A percentile compares a stretch with the other conserved stretches of the same genome.
phyloP scores from a whole-genome alignment of 2,113 vertebrate species.

The Miniopterus natalensis region DNA sequence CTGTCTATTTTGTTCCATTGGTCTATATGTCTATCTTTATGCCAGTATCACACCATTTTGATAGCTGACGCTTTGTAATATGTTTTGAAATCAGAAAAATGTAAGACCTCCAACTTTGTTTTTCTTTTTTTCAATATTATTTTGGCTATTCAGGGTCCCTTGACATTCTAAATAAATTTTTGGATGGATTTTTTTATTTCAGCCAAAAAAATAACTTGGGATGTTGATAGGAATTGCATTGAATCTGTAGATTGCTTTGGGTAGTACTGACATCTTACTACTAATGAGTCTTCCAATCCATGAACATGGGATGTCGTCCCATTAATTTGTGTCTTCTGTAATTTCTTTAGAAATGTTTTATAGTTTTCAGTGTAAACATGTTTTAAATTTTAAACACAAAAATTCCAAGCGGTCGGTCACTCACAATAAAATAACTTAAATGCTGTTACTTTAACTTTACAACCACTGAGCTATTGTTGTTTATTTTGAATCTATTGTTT shows the following conservation, averaged over 20 bases:
- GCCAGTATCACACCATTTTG: neutral
- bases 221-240: neutral
- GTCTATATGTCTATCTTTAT: neutral
- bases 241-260: neutral
- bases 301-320: neutral
- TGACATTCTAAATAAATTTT: neutral
- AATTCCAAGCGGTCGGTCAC: neutral
- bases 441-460: neutral
- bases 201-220: neutral
- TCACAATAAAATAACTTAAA: slow-evolving; percentile 12
- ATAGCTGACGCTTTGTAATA: neutral
- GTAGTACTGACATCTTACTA: neutral
- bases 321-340: neutral
- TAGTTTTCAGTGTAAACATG: neutral
- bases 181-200: neutral
- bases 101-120: neutral
- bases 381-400: slow-evolving; percentile 35
- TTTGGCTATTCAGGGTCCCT: neutral
- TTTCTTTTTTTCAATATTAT: neutral
- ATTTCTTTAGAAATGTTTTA: neutral
- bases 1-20: neutral
- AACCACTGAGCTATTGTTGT: neutral
- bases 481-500: neutral
- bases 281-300: neutral
- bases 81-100: neutral